Evolutionary conservation across 2,888 invertebrate species (phyloP).

Genomic region (Xylota segnis): DNA sequence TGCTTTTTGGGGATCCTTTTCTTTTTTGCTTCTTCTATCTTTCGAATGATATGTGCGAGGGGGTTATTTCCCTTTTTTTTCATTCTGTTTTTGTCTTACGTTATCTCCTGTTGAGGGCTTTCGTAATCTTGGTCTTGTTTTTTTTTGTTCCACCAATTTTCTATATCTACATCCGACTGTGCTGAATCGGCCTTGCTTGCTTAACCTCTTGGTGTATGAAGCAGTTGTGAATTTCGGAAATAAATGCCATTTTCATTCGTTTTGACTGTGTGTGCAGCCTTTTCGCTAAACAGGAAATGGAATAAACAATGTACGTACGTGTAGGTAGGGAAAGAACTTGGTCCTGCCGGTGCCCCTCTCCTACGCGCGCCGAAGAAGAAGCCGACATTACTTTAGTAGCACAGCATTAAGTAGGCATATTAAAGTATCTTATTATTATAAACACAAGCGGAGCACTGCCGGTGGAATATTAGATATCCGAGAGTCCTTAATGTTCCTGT

Average conservation of each 20-base stretch:
- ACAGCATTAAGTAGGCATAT: slow-evolving; percentile 74
- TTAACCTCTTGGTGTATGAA: slow-evolving; percentile 48
- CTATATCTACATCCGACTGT: neutral
- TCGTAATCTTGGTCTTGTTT: slow-evolving; percentile 42
- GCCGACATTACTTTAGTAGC: slow-evolving; percentile 38
- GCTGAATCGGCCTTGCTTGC: slow-evolving; percentile 19
- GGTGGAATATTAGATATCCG: slow-evolving; percentile 69
- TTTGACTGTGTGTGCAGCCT: slow-evolving; percentile 37
- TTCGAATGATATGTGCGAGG: neutral
- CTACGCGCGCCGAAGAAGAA: neutral
- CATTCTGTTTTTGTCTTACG: slow-evolving; percentile 15
- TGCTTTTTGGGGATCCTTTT: slow-evolving; percentile 7
- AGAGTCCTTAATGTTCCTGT: slow-evolving; percentile 67
- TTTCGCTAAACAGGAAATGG: slow-evolving; percentile 63
- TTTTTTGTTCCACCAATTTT: neutral
- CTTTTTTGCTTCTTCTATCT: slow-evolving; percentile 1
- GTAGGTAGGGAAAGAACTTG: neutral
- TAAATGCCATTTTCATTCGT: slow-evolving; percentile 68
- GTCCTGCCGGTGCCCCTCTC: slow-evolving; percentile 12
- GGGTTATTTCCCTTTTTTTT: neutral
- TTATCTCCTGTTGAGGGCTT: slow-evolving; percentile 47
- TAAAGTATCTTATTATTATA: slow-evolving; percentile 76
- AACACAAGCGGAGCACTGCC: slow-evolving; percentile 53
- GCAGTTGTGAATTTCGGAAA: slow-evolving; percentile 60
- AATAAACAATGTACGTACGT: slow-evolving; percentile 40